Percentiles rank a stretch among this genome's conserved stretches.
Evolutionary conservation across 2,113 vertebrate genomes (phyloP).

Genomic region (Hassar affinis): DNA sequence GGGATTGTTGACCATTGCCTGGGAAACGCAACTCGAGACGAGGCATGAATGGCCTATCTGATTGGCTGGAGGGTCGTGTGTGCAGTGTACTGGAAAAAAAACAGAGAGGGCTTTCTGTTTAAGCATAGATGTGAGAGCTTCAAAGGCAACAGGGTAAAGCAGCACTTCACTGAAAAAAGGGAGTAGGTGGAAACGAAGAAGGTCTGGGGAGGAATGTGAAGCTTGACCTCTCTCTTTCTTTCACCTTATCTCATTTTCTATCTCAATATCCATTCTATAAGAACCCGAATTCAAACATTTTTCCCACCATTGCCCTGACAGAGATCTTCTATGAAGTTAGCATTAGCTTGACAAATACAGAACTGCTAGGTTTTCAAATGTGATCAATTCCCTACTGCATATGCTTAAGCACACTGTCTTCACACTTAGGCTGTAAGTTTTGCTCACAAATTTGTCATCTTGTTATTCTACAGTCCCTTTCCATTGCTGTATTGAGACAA

Average conservation of each 20-base stretch:
- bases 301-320: not conserved
- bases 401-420: not conserved
- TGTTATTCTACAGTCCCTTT: not conserved
- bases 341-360: not conserved
- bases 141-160: constrained; percentile 29
- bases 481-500: not conserved
- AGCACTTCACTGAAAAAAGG: constrained; percentile 38
- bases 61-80: constrained; percentile 73
- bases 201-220: constrained; percentile 35
- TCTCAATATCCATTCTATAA: constrained; percentile 1
- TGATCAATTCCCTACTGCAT: not conserved
- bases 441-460: not conserved
- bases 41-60: constrained; percentile 65
- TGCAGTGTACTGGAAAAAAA: constrained; percentile 74
- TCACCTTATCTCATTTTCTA: not conserved
- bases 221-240: constrained; percentile 28
- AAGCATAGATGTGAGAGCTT: constrained; percentile 24
- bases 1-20: constrained; percentile 84
- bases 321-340: not conserved
- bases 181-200: constrained; percentile 21
- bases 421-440: not conserved
- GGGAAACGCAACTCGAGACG: constrained; percentile 79
- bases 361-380: not conserved
- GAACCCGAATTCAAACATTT: not conserved
- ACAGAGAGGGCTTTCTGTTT: constrained; percentile 24